A percentile compares a stretch with the other conserved stretches of the same genome.
These are phyloP conservation scores for Rhingia campestris DNA, from an alignment of 2,888 invertebrate genomes.

Conservation along the genomic window DNA sequence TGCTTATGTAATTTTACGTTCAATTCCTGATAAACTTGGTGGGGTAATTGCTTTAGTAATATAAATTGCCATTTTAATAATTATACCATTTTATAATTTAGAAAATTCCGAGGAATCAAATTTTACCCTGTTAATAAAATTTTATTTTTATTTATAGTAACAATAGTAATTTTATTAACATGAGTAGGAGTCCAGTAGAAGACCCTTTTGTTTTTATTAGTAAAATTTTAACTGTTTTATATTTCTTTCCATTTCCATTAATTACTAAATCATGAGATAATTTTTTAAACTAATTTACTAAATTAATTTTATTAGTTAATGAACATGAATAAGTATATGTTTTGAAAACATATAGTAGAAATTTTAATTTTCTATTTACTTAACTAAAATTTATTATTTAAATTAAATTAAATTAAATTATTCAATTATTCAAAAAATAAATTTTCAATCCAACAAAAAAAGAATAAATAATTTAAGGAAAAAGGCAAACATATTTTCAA, in stretches of 20 bases:
- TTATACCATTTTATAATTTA: conserved; percentile 85
- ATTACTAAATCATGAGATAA: conserved; percentile 85
- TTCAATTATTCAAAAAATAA: conserved; percentile 81
- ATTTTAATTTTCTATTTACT: conserved; percentile 85
- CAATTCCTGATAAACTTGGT: conserved; percentile 91
- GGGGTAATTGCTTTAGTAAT: conserved; percentile 84
- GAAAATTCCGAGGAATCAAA: conserved; percentile 86
- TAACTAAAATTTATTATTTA: conserved; percentile 83
- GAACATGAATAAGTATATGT: conserved; percentile 87
- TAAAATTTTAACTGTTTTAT: conserved; percentile 84
- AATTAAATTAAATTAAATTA: conserved; percentile 78
- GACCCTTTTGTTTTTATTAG: conserved; percentile 85
- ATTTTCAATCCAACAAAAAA: conserved; percentile 85
- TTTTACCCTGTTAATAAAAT: conserved; percentile 86
- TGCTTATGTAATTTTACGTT: conserved; percentile 92
- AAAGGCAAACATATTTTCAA: conserved; percentile 86
- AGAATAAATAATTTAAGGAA: conserved; percentile 86
- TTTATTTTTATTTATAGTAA: conserved; percentile 85
- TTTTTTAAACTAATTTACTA: conserved; percentile 77
- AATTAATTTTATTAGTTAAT: conserved; percentile 85
- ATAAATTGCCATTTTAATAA: conserved; percentile 87
- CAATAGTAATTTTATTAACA: conserved; percentile 86
- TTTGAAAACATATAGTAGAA: conserved; percentile 88
- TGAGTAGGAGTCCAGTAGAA: conserved; percentile 90
- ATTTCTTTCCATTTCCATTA: conserved; percentile 85